Evolutionary conservation across 2,888 invertebrate species (phyloP).

Genomic region (Empis stercorea): DNA sequence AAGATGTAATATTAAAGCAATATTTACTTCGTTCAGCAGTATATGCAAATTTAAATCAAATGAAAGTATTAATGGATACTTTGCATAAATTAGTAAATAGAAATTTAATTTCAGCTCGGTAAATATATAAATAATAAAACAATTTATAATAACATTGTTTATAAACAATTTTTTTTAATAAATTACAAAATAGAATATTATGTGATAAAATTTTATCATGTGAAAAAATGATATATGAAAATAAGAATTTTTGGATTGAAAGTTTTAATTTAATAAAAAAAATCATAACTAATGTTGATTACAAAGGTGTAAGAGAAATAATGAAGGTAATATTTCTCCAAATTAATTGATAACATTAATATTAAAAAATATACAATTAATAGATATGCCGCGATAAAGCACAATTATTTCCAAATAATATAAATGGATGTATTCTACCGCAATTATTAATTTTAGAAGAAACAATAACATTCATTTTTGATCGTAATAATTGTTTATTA

Average conservation of each 20-base stretch:
- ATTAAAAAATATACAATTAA: slow-evolving; percentile 14
- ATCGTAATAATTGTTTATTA: slow-evolving; percentile 78
- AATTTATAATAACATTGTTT: too few relatives aligned
- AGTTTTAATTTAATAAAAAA: slow-evolving; percentile 71
- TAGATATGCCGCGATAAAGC: slow-evolving; percentile 81
- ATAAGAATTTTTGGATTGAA: slow-evolving; percentile 81
- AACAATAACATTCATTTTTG: slow-evolving; percentile 80
- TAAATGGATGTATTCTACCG: slow-evolving; percentile 68
- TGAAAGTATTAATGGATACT: slow-evolving; percentile 61
- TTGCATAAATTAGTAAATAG: slow-evolving; percentile 62
- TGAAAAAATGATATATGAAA: slow-evolving; percentile 68
- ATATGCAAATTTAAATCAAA: slow-evolving; percentile 59
- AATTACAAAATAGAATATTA: slow-evolving; percentile 45
- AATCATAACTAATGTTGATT: slow-evolving; percentile 84
- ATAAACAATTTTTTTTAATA: too few relatives aligned
- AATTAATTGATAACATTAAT: neutral
- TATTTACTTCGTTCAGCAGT: slow-evolving; percentile 61
- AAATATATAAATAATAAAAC: slow-evolving; percentile 12
- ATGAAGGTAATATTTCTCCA: slow-evolving; percentile 52
- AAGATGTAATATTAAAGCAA: slow-evolving; percentile 61
- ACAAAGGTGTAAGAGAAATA: slow-evolving; percentile 86
- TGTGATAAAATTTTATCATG: slow-evolving; percentile 76
- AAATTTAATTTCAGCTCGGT: slow-evolving; percentile 65
- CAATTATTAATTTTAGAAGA: slow-evolving; percentile 69
- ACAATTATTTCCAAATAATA: slow-evolving; percentile 60